Conservation (phyloP, 23 tunicate species). For the Trididemnum miniatum region DNA sequence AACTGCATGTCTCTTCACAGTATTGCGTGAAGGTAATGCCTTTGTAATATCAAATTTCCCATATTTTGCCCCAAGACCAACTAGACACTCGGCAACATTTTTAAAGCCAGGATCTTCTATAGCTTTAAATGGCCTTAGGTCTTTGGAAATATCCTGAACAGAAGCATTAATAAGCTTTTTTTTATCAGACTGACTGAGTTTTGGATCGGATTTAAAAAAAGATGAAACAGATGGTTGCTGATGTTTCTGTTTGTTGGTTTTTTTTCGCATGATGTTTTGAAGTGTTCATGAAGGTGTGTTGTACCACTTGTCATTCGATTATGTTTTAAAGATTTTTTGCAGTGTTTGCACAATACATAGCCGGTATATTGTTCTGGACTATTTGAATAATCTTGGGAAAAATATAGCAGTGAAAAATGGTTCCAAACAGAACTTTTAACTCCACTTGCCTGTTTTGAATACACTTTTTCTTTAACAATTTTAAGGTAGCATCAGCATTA, state of each 20-base stretch:
- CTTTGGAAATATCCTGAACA: neutral
- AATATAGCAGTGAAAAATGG: neutral
- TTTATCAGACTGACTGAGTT: no score
- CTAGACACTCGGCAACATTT: neutral
- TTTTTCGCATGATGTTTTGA: neutral
- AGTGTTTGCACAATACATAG: neutral
- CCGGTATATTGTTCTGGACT: neutral
- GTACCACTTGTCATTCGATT: neutral
- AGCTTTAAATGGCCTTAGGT: neutral
- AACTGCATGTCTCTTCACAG: neutral
- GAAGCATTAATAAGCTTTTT: neutral
- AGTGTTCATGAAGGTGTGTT: neutral
- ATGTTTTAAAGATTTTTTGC: neutral
- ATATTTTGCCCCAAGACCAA: neutral
- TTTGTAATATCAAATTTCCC: neutral
- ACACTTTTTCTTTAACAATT: no score
- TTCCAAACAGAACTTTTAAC: neutral
- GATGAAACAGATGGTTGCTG: no score
- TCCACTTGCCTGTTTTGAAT: no score
- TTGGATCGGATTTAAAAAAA: no score
- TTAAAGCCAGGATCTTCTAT: neutral
- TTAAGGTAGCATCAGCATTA: no score
- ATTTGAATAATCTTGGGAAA: no score
- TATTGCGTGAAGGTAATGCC: neutral
- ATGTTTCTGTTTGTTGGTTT: neutral